A percentile compares a stretch with the other conserved stretches of the same genome.
Evolutionary conservation across 1,140 invertebrate species (phyloP).

Genomic region (Sycophila sp.): DNA sequence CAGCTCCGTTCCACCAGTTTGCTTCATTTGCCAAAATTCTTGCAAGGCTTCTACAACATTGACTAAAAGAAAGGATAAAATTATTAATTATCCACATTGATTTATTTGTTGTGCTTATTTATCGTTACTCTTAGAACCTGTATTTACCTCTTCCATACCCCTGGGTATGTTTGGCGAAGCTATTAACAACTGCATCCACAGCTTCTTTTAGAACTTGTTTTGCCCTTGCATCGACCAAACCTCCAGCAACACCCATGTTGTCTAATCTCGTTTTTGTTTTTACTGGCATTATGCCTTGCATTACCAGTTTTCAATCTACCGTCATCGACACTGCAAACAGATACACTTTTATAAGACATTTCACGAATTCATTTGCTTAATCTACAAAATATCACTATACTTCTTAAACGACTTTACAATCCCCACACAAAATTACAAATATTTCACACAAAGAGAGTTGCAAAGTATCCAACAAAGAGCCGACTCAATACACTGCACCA

Average conservation of each 20-base stretch:
- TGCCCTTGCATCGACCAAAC: constrained; percentile 71
- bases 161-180: constrained; percentile 81
- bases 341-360: neutral
- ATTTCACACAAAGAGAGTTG: too few relatives aligned
- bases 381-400: too few relatives aligned
- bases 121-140: too few relatives aligned
- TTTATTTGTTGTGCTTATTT: too few relatives aligned
- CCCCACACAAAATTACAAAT: too few relatives aligned
- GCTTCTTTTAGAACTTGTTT: constrained; percentile 81
- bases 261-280: constrained; percentile 62
- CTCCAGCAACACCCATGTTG: constrained; percentile 61
- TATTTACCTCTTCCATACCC: constrained; percentile 79
- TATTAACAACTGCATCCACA: constrained; percentile 81
- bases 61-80: constrained; percentile 69
- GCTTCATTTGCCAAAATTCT: constrained; percentile 98
- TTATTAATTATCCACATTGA: too few relatives aligned
- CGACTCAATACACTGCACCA: too few relatives aligned
- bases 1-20: constrained; percentile 84
- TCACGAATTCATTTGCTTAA: neutral
- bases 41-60: constrained; percentile 95
- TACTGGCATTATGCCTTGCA: constrained; percentile 59
- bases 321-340: constrained; percentile 45
- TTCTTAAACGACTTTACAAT: too few relatives aligned
- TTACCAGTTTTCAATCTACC: constrained; percentile 39
- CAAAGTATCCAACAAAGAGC: too few relatives aligned